These are phyloP conservation scores for Etheostoma perlongum DNA, from an alignment of 2,797 vertebrate species.

Conservation along the genomic window DNA sequence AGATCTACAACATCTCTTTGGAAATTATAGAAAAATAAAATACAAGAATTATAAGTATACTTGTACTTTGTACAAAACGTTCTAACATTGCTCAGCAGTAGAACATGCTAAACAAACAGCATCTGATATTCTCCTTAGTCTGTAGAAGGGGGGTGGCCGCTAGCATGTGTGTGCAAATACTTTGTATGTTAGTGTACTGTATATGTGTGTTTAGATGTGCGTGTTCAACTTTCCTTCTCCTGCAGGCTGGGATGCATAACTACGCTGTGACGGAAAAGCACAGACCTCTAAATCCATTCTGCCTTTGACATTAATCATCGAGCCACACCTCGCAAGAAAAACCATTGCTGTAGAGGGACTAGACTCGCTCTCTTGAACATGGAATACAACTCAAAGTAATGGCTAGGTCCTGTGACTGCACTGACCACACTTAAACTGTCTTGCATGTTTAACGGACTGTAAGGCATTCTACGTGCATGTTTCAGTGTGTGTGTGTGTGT, in stretches of 20 bases:
- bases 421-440: slow-evolving; percentile 44
- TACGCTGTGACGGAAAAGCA: slow-evolving; percentile 66
- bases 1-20: slow-evolving; percentile 96
- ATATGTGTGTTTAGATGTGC: slow-evolving; percentile 6
- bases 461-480: slow-evolving; percentile 75
- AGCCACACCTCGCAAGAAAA: slow-evolving; percentile 47
- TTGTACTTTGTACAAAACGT: slow-evolving; percentile 99
- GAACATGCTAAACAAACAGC: slow-evolving; percentile 96
- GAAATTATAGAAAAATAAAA: slow-evolving; percentile 99
- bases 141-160: slow-evolving; percentile 80
- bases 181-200: slow-evolving; percentile 4
- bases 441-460: slow-evolving; percentile 65
- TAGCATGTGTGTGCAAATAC: slow-evolving; percentile 63
- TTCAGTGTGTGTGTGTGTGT: neutral
- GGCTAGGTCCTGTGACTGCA: slow-evolving; percentile 70
- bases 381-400: slow-evolving; percentile 59
- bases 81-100: slow-evolving; percentile 96
- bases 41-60: slow-evolving; percentile 94
- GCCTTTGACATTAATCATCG: slow-evolving; percentile 47
- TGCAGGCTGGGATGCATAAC: slow-evolving; percentile 56
- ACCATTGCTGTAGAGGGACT: slow-evolving; percentile 30
- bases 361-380: slow-evolving; percentile 27
- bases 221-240: slow-evolving; percentile 46
- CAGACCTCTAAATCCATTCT: slow-evolving; percentile 60
- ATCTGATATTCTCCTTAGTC: slow-evolving; percentile 82